Base-by-base conservation (phyloP, 2,113 vertebrate species). In the Psittacus erithacus region DNA sequence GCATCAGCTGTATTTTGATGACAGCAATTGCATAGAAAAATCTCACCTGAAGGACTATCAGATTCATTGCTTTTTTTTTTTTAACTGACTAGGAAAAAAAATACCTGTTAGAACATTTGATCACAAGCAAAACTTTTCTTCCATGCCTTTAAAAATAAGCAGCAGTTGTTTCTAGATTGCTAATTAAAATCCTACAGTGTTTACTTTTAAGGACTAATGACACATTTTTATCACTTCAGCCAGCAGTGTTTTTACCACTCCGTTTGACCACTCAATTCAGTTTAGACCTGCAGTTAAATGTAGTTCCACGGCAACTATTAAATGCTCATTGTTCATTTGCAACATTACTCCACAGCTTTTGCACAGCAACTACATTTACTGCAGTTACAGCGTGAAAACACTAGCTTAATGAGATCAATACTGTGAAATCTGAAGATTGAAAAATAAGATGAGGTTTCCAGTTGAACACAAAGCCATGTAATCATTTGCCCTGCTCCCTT, bases 391-490 rank as follows among this genome's bases (percentile, higher is more conserved):
- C 2, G 15, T 86, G 86, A 91, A 88, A 93, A 91, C 82, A 73
- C 31, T 39, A 20, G 33, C 60, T 78, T 94, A 90, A 93, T 93
- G 91, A 93, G 91, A 93, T 94, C 93, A 77, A 47, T 80, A 67
- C 82, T 69, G 62, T 89, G 92, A 96, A 96, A 96, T 88, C 62
- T 53, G 63, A 91, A 94, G 92, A 91, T 0, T 76, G 92, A 96
- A 89, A 96, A 96, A 79, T 92, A 93, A 91, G 82, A 75, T 78
- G 90, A 91, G 46, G 20, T 85, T 94, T 96, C 88, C 44, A 86
- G 70, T 93, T 92, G 39, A 87, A 65, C 78, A 84, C 49, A 78
- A 71, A 90, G 81, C 62, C 35, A 0, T 75, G 80, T 67, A 62
- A 65, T 87, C 92, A 62, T 2, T 6, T 49, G 39, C 38, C 29